A percentile compares a stretch with the other conserved stretches of the same genome.
These are phyloP conservation scores for Acropora yongei DNA, from an alignment of 64 coral and sea anemone species.

Conservation along the genomic window DNA sequence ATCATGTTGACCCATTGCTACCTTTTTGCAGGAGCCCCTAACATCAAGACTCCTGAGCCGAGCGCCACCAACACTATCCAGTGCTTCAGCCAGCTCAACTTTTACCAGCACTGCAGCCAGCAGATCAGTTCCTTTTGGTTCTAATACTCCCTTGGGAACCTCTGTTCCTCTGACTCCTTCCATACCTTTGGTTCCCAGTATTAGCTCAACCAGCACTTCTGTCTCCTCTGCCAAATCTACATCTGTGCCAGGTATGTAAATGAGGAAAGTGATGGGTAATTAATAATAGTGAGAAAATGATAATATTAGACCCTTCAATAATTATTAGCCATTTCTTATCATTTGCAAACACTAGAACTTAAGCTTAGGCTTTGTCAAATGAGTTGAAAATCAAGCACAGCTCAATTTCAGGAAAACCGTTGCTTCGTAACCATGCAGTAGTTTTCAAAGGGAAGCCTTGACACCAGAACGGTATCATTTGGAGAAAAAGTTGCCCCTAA, in stretches of 20 bases:
- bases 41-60: conserved; percentile 66
- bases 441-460: no score
- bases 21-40: conserved; percentile 43
- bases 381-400: no score
- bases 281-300: not conserved
- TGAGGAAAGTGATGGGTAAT: no score
- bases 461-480: no score
- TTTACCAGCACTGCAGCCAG: conserved; percentile 58
- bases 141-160: not conserved
- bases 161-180: conserved; percentile 15
- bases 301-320: not conserved
- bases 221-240: not conserved
- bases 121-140: conserved; percentile 29
- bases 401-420: no score
- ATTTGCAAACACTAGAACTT: no score
- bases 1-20: not conserved
- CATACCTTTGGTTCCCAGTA: conserved; percentile 11
- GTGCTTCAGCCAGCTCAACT: conserved; percentile 52
- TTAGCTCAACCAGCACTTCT: not conserved
- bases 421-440: no score
- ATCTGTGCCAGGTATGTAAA: not conserved
- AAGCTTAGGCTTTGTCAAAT: no score
- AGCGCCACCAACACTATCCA: conserved; percentile 30
- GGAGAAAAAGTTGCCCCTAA: no score
- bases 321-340: no score